Percentiles rank a stretch among this genome's conserved stretches.
These are phyloP conservation scores for Bettongia penicillata DNA, from an alignment of 2,113 vertebrate genomes.

Conservation along the genomic window DNA sequence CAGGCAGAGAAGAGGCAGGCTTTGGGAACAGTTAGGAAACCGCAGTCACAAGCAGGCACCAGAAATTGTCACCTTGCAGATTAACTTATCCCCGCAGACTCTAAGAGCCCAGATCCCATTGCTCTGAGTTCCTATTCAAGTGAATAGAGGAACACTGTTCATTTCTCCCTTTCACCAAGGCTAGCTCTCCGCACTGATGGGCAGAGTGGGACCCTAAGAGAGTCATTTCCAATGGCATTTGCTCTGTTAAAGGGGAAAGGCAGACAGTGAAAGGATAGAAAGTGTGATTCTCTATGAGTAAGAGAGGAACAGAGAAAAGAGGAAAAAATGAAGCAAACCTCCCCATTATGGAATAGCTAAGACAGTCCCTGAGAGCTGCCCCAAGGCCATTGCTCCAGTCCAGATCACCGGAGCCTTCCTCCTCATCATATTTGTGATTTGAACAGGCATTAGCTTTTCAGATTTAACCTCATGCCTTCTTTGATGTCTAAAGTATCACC, in stretches of 20 bases:
- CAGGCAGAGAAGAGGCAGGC: conserved; percentile 49
- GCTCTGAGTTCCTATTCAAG: neutral
- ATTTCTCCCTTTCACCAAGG: conserved; percentile 30
- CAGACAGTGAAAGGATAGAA: conserved; percentile 10
- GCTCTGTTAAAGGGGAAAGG: conserved; percentile 4
- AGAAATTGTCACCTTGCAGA: conserved; percentile 29
- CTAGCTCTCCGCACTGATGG: neutral
- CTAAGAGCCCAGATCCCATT: neutral
- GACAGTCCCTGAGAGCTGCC: neutral
- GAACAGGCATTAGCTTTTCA: neutral
- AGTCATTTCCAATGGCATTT: conserved; percentile 5
- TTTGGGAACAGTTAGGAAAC: conserved; percentile 36
- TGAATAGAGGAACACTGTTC: neutral
- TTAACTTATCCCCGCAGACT: neutral
- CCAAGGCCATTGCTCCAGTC: neutral
- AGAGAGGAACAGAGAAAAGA: neutral
- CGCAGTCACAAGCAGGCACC: neutral
- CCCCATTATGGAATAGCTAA: neutral
- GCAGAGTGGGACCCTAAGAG: neutral
- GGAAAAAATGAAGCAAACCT: conserved; percentile 35
- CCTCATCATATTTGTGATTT: neutral
- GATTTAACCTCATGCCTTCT: neutral
- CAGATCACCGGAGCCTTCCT: neutral
- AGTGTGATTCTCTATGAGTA: neutral
- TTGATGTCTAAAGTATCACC: neutral